phyloP scores from a whole-genome alignment of 2,888 invertebrate species.

The Cryptus viduatorius region DNA sequence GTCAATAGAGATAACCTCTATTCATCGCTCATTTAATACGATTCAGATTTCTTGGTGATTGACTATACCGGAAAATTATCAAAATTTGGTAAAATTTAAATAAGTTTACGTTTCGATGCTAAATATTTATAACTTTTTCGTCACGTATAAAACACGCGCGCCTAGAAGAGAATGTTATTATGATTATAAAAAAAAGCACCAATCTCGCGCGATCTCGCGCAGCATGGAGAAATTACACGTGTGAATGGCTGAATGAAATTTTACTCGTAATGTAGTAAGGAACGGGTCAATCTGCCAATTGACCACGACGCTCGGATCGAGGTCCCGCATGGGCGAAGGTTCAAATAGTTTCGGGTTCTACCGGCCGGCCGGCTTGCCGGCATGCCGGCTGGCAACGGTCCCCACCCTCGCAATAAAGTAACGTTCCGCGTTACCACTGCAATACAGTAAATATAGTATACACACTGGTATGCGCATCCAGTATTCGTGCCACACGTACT shows the following conservation, averaged over 20 bases:
- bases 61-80: no score
- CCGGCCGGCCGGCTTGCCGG: slow-evolving; percentile 52
- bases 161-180: no score
- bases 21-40: no score
- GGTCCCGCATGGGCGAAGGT: slow-evolving; percentile 71
- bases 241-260: slow-evolving; percentile 79
- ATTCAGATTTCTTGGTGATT: no score
- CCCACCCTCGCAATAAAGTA: slow-evolving; percentile 28
- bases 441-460: not conserved
- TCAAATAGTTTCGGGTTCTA: slow-evolving; percentile 67
- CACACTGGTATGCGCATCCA: not conserved
- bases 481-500: not conserved
- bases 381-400: slow-evolving; percentile 35
- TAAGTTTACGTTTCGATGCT: no score
- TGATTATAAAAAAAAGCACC: not conserved
- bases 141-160: no score
- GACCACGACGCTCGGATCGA: slow-evolving; percentile 74
- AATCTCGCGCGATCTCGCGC: not conserved
- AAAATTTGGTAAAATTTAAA: no score
- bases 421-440: slow-evolving; percentile 4
- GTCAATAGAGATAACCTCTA: no score
- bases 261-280: slow-evolving; percentile 79
- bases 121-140: no score
- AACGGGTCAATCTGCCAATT: slow-evolving; percentile 81
- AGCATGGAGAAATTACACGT: slow-evolving; percentile 64